Evolutionary conservation across 2,888 invertebrate species (phyloP).

Genomic region (Electrophaes corylata): DNA sequence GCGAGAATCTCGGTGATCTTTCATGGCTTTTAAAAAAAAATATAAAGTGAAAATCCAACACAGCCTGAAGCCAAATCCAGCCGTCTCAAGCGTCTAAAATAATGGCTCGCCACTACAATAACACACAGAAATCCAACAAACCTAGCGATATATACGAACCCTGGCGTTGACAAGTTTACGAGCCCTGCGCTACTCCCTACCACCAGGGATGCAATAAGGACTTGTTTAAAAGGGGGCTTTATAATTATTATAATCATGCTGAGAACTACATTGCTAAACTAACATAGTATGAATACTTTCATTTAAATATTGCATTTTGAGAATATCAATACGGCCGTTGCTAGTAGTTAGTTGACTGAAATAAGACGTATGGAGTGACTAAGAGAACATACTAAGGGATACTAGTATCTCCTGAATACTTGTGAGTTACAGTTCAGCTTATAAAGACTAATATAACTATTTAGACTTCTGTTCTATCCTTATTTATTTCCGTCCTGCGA

Average conservation of each 20-base stretch:
- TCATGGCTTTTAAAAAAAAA: too few relatives aligned
- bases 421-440: not conserved
- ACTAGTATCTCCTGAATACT: not conserved
- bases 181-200: conserved; percentile 40
- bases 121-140: conserved; percentile 41
- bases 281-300: too few relatives aligned
- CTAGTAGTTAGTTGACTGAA: too few relatives aligned
- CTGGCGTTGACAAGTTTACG: conserved; percentile 53
- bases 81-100: conserved; percentile 37
- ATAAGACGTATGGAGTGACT: too few relatives aligned
- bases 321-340: too few relatives aligned
- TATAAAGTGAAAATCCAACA: conserved; percentile 3
- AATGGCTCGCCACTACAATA: conserved; percentile 42
- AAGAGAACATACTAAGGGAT: too few relatives aligned
- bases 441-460: too few relatives aligned
- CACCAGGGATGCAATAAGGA: conserved; percentile 19
- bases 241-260: too few relatives aligned
- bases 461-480: not conserved
- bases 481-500: not conserved
- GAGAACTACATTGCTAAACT: too few relatives aligned
- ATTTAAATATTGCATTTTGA: too few relatives aligned
- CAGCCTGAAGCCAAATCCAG: conserved; percentile 20
- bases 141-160: conserved; percentile 47
- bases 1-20: too few relatives aligned
- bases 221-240: not conserved